These are phyloP conservation scores for Shargacucullia verbasci DNA, from an alignment of 2,888 invertebrate species.

Conservation along the genomic window DNA sequence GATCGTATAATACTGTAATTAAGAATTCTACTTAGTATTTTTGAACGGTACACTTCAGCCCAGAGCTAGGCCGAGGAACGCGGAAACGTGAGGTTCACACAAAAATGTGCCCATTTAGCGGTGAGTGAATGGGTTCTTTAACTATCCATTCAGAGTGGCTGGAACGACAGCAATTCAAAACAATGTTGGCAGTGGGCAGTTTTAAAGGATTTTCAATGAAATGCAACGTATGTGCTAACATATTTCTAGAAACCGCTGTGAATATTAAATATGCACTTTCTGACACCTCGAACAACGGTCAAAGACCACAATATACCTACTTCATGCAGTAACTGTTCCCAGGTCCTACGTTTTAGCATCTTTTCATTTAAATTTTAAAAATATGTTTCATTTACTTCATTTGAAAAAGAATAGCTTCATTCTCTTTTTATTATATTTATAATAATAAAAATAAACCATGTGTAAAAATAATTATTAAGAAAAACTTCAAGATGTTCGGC, in stretches of 20 bases:
- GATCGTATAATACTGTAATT: constrained; percentile 41
- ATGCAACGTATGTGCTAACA: constrained; percentile 60
- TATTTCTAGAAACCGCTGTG: constrained; percentile 62
- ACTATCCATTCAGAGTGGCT: constrained; percentile 78
- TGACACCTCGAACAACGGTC: constrained; percentile 46
- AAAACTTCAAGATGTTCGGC: neutral
- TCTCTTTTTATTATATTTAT: neutral
- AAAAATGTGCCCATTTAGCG: constrained; percentile 78
- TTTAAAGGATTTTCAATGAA: constrained; percentile 70
- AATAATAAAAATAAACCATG: neutral
- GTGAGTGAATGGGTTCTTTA: constrained; percentile 81
- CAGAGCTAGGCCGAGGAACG: constrained; percentile 68
- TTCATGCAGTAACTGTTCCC: constrained; percentile 12
- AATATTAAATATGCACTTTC: constrained; percentile 53
- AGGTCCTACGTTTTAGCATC: constrained; percentile 1
- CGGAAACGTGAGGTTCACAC: constrained; percentile 76
- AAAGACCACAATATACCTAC: constrained; percentile 29
- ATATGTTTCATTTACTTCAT: no score
- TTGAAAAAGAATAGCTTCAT: neutral
- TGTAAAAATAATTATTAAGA: neutral
- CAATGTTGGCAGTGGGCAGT: constrained; percentile 71
- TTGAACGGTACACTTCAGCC: constrained; percentile 56
- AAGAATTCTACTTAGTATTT: constrained; percentile 47
- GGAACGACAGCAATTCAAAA: constrained; percentile 74
- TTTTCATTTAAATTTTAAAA: no score